These are phyloP conservation scores for Chinchilla lanigera DNA, from an alignment of 2,113 vertebrate genomes.

Conservation along the genomic window DNA sequence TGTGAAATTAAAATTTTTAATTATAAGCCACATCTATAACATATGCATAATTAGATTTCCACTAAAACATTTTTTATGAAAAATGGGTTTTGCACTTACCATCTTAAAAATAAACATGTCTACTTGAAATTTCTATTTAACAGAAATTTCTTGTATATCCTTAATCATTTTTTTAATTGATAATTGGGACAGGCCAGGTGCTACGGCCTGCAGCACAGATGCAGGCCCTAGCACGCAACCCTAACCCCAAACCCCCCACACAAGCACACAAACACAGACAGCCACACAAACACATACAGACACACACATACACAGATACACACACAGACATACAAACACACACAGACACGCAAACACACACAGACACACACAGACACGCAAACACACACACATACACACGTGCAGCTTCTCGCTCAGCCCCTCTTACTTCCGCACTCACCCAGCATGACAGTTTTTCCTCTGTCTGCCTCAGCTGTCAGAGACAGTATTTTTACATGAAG, in stretches of 20 bases:
- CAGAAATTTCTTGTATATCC: not conserved
- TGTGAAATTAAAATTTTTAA: not conserved
- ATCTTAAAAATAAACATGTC: not conserved
- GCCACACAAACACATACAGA: not conserved
- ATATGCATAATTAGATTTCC: not conserved
- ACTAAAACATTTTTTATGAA: not conserved
- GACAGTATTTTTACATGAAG: not conserved
- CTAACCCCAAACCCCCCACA: not conserved
- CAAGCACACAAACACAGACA: not conserved
- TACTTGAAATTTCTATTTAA: not conserved
- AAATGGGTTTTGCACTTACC: not conserved
- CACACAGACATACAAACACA: not conserved
- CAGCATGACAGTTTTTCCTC: not conserved
- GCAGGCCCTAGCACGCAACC: no score
- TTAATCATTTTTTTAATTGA: not conserved
- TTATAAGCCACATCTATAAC: not conserved
- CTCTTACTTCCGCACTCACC: not conserved
- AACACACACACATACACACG: not conserved
- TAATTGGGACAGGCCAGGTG: not conserved
- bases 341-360: not conserved
- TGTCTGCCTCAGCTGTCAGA: not conserved
- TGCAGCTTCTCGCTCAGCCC: not conserved
- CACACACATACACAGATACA: not conserved
- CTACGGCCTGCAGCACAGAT: not conserved
- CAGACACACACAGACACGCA: not conserved